Evolutionary conservation across 2,888 invertebrate species (phyloP), one percentile per base, ranked within the genome.

Genomic region (Acanthococcus lagerstroemiae): DNA sequence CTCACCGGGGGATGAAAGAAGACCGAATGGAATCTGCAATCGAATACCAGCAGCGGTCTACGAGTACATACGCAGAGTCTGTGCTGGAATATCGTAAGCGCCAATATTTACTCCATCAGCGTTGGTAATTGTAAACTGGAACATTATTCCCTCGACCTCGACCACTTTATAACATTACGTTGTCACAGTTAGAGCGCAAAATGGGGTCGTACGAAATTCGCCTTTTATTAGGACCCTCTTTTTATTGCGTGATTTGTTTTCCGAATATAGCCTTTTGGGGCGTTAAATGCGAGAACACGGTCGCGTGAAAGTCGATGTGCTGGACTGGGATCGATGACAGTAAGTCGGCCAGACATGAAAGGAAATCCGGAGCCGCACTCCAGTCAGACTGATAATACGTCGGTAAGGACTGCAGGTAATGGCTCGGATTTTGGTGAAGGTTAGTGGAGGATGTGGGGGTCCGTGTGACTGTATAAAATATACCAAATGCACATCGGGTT

Each of bases 21-120:
- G n/a, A 37, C n/a, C 12, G 37, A 37, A 37, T 37, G n/a, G 12
- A 52, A 52, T 52, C 24, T 61, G 60, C 50, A 22, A 61, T 61
- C 50, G 50, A 46, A 61, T 61, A 61, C 50, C 22, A 37, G 12
- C 37, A 9, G 48, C n/a, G 17, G 48, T n/a, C 52, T 12, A 22
- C 52, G 52, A 9, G 22, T 45, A 15, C 17, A 45, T n/a, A n/a
- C n/a, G n/a, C n/a, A n/a, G n/a, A n/a, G 37, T 37, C 12, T 37
- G 21, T 46, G 44, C 45, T 25, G 44, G 27, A 37, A 63, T 54
- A 52, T 27, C 30, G 52, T 52, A 63, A 52, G 63, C 63, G 63
- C 63, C 54, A 63, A 63, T 63, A 63, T 63, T 63, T 63, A 63
- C 63, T 63, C 63, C 63, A 63, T 63, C 63, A 63, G 63, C 63